Evolutionary conservation across 2,797 vertebrate species (phyloP), one percentile per base, ranked within the genome.

Genomic region (Brachymystax lenok): DNA sequence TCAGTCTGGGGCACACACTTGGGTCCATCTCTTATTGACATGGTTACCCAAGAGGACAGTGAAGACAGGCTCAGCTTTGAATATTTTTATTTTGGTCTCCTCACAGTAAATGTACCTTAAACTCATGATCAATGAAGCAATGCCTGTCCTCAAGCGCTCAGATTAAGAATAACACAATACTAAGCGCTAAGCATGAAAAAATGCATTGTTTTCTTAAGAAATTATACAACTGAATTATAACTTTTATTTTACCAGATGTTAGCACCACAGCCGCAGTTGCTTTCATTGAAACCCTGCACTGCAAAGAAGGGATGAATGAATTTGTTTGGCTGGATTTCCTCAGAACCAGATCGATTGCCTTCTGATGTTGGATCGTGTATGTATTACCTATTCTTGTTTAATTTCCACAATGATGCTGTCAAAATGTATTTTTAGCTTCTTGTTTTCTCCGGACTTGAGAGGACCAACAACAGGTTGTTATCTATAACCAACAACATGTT

Each of bases 11-110:
- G 80, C 73, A 50, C 21, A 69, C 35, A 40, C 28, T 59, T 63
- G 14, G 35, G 61, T 59, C 61, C 28, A 79, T 54, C 81, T 78
- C 0, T 19, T 87, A 87, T 88, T 89, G 85, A 88, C 77, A 71
- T 66, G 75, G 85, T 86, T 83, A 72, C 89, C 85, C 84, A 67
- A 78, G 82, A 87, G 85, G 83, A n/a, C 78, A 79, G 82, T 88
- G 85, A 90, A 73, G 63, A 87, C 83, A 77, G 81, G n/a, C 78
- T 68, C 73, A 68, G 2, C 46, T 64, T 73, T 75, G 82, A 80
- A 86, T 82, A 75, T 86, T 84, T 88, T 86, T 71, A 75, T 80
- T 84, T 79, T 74, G 81, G 82, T 82, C 50, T 69, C 51, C 8
- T 59, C 56, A 63, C 21, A 21, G 59, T 52, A 30, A 74, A 74